Evolutionary conservation across 2,888 invertebrate genomes (phyloP).

Genomic region (Drosophila prolongata): DNA sequence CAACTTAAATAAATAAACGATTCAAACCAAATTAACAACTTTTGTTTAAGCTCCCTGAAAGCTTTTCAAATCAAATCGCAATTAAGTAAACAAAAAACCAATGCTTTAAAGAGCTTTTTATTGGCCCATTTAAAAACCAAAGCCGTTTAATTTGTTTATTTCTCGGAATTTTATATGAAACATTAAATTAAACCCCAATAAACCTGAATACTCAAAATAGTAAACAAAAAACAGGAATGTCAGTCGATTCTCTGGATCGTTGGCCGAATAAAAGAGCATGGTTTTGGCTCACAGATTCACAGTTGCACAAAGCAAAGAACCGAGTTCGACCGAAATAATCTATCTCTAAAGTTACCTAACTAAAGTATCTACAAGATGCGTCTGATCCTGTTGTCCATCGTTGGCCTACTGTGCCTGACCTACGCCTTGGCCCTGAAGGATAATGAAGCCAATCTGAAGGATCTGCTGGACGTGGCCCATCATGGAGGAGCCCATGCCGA

Average conservation of each 20-base stretch:
- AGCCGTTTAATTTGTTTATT: slow-evolving; percentile 14
- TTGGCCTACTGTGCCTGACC: slow-evolving; percentile 55
- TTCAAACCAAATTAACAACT: background rate
- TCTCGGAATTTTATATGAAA: slow-evolving; percentile 3
- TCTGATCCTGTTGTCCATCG: slow-evolving; percentile 52
- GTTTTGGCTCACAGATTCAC: slow-evolving; percentile 8
- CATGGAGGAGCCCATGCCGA: slow-evolving; percentile 27
- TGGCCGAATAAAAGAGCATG: slow-evolving; percentile 34
- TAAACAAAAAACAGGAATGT: slow-evolving; percentile 30
- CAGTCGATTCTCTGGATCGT: background rate
- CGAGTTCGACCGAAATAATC: background rate
- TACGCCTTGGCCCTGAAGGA: slow-evolving; percentile 33
- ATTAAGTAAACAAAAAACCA: slow-evolving; percentile 5
- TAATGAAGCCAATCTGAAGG: slow-evolving; percentile 3
- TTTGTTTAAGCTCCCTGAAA: slow-evolving; percentile 14
- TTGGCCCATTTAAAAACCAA: slow-evolving; percentile 1
- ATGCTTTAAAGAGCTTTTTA: slow-evolving; percentile 23
- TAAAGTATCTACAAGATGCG: slow-evolving; percentile 49
- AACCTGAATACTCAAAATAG: slow-evolving; percentile 13
- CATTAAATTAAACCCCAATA: slow-evolving; percentile 7
- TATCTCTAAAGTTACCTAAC: background rate
- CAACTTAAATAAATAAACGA: slow-evolving; percentile 17
- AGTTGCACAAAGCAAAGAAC: slow-evolving; percentile 30
- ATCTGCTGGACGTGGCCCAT: slow-evolving; percentile 28
- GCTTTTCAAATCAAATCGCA: slow-evolving; percentile 17